phyloP scores from a whole-genome alignment of 2,113 vertebrate species.

The Potamarius usumacintae region DNA sequence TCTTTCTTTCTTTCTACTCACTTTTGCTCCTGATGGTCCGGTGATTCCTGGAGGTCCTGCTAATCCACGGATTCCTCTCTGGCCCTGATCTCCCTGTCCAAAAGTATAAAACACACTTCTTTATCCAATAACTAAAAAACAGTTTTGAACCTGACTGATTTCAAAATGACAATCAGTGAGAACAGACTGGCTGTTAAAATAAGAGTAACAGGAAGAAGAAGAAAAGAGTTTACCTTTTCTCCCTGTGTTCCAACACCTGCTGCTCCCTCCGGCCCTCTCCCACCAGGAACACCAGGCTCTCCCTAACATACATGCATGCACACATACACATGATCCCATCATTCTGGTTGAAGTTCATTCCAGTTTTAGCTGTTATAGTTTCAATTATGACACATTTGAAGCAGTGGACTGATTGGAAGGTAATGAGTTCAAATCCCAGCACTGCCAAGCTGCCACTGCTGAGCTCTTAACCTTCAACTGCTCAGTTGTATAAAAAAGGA shows the following conservation, averaged over 20 bases:
- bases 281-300: slow-evolving; percentile 77
- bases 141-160: background rate
- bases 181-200: background rate
- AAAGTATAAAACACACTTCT: background rate
- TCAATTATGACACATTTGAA: no score
- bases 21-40: slow-evolving; percentile 84
- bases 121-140: background rate
- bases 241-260: slow-evolving; percentile 82
- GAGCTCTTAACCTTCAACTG: no score
- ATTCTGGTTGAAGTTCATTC: no score
- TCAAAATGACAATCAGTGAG: background rate
- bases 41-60: slow-evolving; percentile 77
- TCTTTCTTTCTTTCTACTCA: slow-evolving; percentile 52
- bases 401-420: background rate
- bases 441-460: no score
- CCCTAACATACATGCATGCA: slow-evolving; percentile 67
- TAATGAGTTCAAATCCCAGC: background rate
- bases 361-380: no score
- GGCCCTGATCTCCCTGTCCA: slow-evolving; percentile 83
- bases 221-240: slow-evolving; percentile 77
- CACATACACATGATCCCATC: background rate
- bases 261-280: slow-evolving; percentile 79
- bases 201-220: background rate
- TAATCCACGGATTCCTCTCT: slow-evolving; percentile 83
- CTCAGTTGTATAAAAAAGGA: no score